Conservation (phyloP, 2,797 vertebrate genomes). For the Emydoidea blandingii region DNA sequence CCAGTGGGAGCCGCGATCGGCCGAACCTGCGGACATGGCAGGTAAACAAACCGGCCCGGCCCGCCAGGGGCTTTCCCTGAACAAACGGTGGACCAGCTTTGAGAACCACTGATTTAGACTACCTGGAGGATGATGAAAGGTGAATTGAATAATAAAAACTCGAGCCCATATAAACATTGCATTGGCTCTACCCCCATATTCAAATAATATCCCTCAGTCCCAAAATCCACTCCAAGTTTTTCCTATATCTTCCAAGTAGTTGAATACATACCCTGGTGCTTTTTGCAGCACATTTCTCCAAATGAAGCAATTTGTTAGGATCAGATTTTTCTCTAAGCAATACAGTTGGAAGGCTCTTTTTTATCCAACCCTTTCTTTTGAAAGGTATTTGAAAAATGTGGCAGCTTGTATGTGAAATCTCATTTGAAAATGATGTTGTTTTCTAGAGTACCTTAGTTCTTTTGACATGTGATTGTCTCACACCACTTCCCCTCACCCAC, state of each 20-base stretch:
- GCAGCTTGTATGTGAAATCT: background rate
- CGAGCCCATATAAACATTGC: background rate
- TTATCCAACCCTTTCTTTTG: background rate
- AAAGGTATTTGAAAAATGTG: background rate
- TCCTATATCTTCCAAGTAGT: background rate
- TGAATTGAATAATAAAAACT: background rate
- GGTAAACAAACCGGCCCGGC: too few relatives aligned
- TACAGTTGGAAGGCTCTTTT: background rate
- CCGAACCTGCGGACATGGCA: too few relatives aligned
- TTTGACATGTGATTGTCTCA: background rate
- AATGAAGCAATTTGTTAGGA: background rate
- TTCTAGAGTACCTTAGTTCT: accelerated
- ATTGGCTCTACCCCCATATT: background rate
- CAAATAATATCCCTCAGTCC: background rate
- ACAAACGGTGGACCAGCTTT: too few relatives aligned
- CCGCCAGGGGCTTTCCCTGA: too few relatives aligned
- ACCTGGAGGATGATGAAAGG: background rate
- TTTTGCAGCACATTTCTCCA: background rate
- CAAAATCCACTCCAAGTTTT: background rate
- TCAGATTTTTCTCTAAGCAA: background rate
- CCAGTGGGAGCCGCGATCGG: too few relatives aligned
- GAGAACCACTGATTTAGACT: too few relatives aligned
- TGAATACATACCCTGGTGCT: background rate
- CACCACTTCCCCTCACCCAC: background rate
- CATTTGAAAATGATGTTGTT: background rate